phyloP scores from a whole-genome alignment of 2,113 vertebrate genomes.

The Rhodinocichla rosea region DNA sequence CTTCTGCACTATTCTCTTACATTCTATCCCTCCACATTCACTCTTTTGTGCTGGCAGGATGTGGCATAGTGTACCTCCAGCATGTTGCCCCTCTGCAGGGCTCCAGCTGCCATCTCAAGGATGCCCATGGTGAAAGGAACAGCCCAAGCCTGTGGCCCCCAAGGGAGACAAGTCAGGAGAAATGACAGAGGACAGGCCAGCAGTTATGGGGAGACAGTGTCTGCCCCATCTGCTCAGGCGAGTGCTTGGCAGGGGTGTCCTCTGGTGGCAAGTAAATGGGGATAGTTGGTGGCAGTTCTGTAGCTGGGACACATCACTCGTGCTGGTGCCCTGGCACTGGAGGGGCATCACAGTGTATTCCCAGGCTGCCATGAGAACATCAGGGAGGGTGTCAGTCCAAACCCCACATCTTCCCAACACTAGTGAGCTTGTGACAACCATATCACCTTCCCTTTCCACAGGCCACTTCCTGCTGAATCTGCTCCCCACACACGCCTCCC shows the following conservation, averaged over 20 bases:
- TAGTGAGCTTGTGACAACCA: no score
- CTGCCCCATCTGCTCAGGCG: constrained; percentile 76
- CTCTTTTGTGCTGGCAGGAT: background rate
- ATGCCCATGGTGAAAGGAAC: background rate
- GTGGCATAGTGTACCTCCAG: background rate
- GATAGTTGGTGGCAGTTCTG: accelerated
- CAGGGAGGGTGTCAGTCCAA: background rate
- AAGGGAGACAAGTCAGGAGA: accelerated
- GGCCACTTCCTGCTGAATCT: constrained; percentile 60
- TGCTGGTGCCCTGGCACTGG: no score
- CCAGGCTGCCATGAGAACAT: background rate
- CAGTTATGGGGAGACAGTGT: background rate
- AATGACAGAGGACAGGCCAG: background rate
- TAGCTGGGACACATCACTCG: background rate
- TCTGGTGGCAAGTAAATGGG: no score
- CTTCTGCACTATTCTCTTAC: no score
- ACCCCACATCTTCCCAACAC: accelerated
- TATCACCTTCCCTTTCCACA: background rate
- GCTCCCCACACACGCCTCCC: constrained; percentile 64
- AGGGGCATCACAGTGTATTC: background rate
- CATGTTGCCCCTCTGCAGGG: background rate
- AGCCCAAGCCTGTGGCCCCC: background rate
- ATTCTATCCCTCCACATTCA: no score
- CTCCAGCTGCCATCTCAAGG: background rate
- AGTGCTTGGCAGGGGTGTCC: background rate